Evolutionary conservation across 2,113 vertebrate genomes (phyloP).

Genomic region (Choloepus hoffmanni): DNA sequence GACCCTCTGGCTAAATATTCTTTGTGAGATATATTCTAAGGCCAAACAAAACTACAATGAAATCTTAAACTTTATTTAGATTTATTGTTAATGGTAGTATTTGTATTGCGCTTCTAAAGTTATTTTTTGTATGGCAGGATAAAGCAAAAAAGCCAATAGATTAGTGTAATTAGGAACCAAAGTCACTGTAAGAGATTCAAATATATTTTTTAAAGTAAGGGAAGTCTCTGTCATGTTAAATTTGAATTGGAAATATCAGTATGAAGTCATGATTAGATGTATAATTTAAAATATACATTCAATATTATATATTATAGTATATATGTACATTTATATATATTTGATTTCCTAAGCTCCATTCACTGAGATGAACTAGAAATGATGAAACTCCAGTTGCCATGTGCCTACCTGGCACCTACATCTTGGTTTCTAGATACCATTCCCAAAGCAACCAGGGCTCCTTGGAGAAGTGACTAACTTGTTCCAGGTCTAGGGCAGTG

Average conservation of each 20-base stretch:
- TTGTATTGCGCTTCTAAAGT: background rate
- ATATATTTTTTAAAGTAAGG: background rate
- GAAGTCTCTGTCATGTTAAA: slow-evolving; percentile 5
- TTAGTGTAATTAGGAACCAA: background rate
- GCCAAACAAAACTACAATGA: background rate
- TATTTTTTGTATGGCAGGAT: background rate
- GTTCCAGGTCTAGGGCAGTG: background rate
- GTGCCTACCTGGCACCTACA: background rate
- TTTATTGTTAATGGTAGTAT: slow-evolving; percentile 5
- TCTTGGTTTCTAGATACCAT: background rate
- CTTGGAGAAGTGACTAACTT: background rate
- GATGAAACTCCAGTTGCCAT: background rate
- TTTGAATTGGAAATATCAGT: slow-evolving; percentile 5
- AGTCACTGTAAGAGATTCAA: background rate
- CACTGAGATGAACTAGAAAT: background rate
- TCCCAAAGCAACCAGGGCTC: background rate
- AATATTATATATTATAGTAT: background rate
- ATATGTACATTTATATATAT: background rate
- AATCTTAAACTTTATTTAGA: background rate
- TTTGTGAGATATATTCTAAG: background rate
- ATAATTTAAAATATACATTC: background rate
- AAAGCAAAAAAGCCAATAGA: background rate
- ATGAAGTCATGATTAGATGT: slow-evolving; percentile 18
- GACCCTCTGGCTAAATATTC: background rate
- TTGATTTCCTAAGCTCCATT: background rate